Conservation (phyloP, 2,797 vertebrate species). For the Sebastes baramenuke region DNA sequence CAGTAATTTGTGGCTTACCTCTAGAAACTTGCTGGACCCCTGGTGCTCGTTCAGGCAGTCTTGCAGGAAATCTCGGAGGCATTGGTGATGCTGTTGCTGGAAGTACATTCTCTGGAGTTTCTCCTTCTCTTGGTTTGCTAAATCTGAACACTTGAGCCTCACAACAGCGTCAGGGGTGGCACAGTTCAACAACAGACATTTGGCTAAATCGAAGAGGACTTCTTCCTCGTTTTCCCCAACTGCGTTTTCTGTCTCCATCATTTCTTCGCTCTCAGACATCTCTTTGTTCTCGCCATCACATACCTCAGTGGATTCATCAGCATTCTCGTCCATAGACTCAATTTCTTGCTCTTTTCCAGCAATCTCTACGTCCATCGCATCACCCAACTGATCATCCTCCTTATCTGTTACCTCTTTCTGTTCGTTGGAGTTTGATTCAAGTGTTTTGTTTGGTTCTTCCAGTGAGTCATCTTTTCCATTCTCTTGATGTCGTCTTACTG, state of each 20-base stretch:
- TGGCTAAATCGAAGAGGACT: conserved; percentile 67
- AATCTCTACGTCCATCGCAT: conserved; percentile 19
- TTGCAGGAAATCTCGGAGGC: conserved; percentile 75
- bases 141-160: conserved; percentile 76
- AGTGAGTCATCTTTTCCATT: background rate
- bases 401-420: conserved; percentile 11
- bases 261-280: conserved; percentile 17
- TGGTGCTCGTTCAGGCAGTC: conserved; percentile 46
- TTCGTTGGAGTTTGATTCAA: background rate
- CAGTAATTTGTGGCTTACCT: conserved; percentile 61
- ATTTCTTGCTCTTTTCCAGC: conserved; percentile 13
- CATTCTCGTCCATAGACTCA: conserved; percentile 6
- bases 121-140: conserved; percentile 71
- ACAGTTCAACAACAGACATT: conserved; percentile 78
- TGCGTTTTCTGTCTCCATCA: conserved; percentile 37
- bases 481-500: background rate
- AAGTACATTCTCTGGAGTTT: conserved; percentile 79
- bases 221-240: conserved; percentile 44
- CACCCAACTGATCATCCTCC: background rate
- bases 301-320: conserved; percentile 22
- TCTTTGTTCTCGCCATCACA: conserved; percentile 8
- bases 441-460: conserved; percentile 20
- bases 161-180: conserved; percentile 83
- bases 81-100: conserved; percentile 77
- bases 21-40: conserved; percentile 71